Evolutionary conservation across 2,113 vertebrate genomes (phyloP), one percentile per base, ranked within the genome.

Genomic region (Heptranchias perlo): DNA sequence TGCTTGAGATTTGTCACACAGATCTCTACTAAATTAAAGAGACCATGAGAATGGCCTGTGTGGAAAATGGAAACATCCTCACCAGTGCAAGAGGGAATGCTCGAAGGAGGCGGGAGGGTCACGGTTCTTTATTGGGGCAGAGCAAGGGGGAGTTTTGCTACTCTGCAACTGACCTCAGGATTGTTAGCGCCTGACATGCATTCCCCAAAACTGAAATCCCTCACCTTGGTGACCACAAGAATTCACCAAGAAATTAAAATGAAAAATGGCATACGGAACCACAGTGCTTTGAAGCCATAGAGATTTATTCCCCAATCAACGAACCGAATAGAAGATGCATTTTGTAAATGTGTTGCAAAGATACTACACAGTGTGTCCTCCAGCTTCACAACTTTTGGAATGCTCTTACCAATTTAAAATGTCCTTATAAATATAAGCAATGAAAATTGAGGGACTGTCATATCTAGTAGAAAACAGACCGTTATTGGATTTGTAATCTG

Each of bases 281-380:
- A 35, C 1, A 35, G 54, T 61, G 52, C 28, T 6, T 91, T 52
- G 52, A 58, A 18, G 52, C 52, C 52, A 52, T 31, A 23, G 23
- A 52, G 87, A 52, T 91, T 52, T 91, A 91, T 91, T 91, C 52
- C 87, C 87, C 87, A 91, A 91, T 52, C 87, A 91, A 31, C 3
- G 16, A 52, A 54, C 52, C 31, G 61, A 82, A 91, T 91, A 31
- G 87, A 91, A 91, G 49, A 31, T 31, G 54, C 87, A 91, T 91
- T 91, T 89, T 91, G 23, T 91, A 61, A 91, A 91, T 61, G 87
- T 58, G 87, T 31, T 91, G 23, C 49, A 52, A 14, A 91, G 49
- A 82, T 82, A 21, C 78, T 44, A 91, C 86, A 89, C 52, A 89
- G 23, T 11, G 47, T 52, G 49, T 49, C 5, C 87, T 1, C 52